Evolutionary conservation across 1,140 invertebrate genomes (phyloP).

Genomic region (Caenorhabditis briggsae): DNA sequence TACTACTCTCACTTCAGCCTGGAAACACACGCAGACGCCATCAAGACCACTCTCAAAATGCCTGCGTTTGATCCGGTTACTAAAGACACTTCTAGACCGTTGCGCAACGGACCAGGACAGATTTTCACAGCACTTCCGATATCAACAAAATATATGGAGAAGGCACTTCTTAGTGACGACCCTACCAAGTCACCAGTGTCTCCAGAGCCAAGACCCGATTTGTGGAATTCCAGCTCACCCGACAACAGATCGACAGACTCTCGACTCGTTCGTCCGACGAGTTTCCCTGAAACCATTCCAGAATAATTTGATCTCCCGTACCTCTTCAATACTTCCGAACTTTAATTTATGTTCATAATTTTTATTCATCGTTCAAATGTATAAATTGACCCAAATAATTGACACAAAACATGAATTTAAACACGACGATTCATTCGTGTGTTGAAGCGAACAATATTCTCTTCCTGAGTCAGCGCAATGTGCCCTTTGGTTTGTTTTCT

Average conservation of each 20-base stretch:
- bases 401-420: not conserved
- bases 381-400: too few species aligned
- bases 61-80: conserved; percentile 13
- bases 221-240: not conserved
- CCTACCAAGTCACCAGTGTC: not conserved
- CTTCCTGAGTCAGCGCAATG: not conserved
- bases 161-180: conserved; percentile 9
- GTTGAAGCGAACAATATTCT: conserved; percentile 39
- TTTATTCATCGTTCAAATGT: too few species aligned
- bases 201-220: not conserved
- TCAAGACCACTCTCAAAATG: not conserved
- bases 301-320: not conserved
- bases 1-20: conserved; percentile 34
- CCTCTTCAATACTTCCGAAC: too few species aligned
- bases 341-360: too few species aligned
- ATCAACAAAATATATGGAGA: conserved; percentile 27
- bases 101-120: conserved; percentile 16
- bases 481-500: conserved; percentile 36
- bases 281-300: not conserved
- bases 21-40: conserved; percentile 7
- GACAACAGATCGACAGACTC: not conserved
- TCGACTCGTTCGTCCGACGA: conserved; percentile 2
- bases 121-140: not conserved
- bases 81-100: not conserved
- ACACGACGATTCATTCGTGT: conserved; percentile 22